These are phyloP conservation scores for Columbina picui DNA, from an alignment of 2,113 vertebrate genomes.

Conservation along the genomic window DNA sequence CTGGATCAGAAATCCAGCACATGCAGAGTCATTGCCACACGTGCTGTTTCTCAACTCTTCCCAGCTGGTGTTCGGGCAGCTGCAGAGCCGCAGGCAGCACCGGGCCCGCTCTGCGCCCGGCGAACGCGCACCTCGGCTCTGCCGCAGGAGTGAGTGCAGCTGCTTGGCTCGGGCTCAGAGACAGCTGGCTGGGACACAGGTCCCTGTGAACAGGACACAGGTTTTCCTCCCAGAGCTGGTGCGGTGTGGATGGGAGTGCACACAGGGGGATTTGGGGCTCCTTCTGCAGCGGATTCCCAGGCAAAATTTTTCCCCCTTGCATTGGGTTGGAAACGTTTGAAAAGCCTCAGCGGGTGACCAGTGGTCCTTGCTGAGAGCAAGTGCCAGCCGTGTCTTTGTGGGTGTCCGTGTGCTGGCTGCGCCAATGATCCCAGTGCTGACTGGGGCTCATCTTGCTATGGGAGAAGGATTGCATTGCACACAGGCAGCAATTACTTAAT, in stretches of 20 bases:
- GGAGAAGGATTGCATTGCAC: neutral
- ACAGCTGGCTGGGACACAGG: fast-evolving
- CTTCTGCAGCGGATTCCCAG: neutral
- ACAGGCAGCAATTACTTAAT: neutral
- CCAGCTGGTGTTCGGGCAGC: neutral
- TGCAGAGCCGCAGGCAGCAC: neutral
- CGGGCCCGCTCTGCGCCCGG: neutral
- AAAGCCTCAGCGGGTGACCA: neutral
- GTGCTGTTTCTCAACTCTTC: neutral
- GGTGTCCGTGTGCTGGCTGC: neutral
- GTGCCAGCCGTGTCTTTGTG: neutral
- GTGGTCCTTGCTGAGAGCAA: neutral
- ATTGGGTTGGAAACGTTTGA: neutral
- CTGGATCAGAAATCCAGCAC: neutral
- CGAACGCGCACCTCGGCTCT: no score
- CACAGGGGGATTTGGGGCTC: neutral
- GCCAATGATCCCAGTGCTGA: neutral
- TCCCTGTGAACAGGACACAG: neutral
- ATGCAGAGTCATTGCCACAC: neutral
- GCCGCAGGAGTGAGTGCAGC: neutral
- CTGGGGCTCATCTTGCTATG: fast-evolving
- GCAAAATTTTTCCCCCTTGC: neutral
- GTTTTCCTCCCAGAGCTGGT: neutral
- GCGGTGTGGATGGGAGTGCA: neutral
- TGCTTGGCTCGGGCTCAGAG: neutral